phyloP scores from a whole-genome alignment of 2,797 vertebrate species.

The Eulemur coronatus region DNA sequence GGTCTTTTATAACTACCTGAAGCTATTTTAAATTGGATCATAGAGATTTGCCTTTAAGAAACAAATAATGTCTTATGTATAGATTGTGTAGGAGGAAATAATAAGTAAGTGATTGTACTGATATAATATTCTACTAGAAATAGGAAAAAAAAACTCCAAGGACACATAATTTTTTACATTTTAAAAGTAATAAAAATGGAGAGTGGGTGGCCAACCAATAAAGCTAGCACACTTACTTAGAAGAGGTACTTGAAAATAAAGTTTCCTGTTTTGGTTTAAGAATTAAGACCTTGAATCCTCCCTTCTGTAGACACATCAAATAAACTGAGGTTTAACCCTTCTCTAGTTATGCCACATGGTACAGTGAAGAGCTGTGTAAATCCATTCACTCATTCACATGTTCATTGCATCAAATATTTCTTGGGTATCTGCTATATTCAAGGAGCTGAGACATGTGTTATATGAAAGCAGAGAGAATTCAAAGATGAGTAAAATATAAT shows the following conservation, averaged over 20 bases:
- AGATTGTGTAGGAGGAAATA: not conserved
- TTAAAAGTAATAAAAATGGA: constrained; percentile 32
- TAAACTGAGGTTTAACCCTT: not conserved
- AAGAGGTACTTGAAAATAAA: not conserved
- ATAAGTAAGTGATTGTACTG: not conserved
- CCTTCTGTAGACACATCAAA: not conserved
- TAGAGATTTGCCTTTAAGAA: not conserved
- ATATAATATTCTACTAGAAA: not conserved
- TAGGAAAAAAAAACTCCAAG: not conserved
- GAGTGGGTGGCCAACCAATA: not conserved
- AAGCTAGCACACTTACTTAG: not conserved
- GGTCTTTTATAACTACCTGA: not conserved
- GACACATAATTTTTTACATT: not conserved
- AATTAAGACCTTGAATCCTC: not conserved
- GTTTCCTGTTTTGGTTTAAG: not conserved
- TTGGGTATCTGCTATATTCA: not conserved
- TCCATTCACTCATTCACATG: not conserved
- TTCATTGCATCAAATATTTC: not conserved
- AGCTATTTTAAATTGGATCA: constrained; percentile 30
- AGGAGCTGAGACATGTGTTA: not conserved
- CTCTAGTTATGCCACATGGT: not conserved
- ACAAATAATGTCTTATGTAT: not conserved
- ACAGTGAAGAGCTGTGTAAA: not conserved
- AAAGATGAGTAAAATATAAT: not conserved
- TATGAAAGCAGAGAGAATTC: not conserved